Evolutionary conservation across 2,113 vertebrate species (phyloP).

Genomic region (Tachycineta bicolor): DNA sequence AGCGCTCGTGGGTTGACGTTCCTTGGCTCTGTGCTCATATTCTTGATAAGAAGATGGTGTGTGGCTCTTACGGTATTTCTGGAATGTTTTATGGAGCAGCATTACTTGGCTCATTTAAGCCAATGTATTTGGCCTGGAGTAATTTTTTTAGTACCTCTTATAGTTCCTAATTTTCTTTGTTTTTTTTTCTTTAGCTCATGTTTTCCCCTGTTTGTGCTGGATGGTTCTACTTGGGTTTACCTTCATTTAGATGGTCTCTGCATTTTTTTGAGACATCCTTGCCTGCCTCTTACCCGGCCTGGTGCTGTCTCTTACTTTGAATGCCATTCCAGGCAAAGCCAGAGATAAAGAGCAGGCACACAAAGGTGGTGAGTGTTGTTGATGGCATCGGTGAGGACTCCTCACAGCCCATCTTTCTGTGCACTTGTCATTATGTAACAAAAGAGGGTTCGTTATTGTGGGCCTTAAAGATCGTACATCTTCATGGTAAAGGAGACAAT

Average conservation of each 20-base stretch:
- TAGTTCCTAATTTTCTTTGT: neutral
- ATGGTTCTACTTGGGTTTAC: accelerated
- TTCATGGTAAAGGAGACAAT: neutral
- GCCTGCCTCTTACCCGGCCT: too few relatives aligned
- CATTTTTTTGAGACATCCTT: neutral
- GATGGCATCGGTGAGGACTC: neutral
- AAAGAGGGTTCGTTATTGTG: neutral
- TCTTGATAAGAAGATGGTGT: neutral
- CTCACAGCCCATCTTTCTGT: neutral
- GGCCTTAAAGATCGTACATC: neutral
- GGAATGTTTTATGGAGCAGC: neutral
- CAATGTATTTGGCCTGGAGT: neutral
- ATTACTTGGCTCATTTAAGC: neutral
- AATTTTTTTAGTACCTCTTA: neutral
- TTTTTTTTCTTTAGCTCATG: neutral
- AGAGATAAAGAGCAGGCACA: neutral
- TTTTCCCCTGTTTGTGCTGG: neutral
- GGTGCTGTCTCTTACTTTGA: neutral
- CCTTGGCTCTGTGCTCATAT: neutral
- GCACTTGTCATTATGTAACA: accelerated
- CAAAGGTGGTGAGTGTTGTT: neutral
- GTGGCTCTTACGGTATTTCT: neutral
- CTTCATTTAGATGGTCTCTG: neutral
- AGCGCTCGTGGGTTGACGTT: accelerated
- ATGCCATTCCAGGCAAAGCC: neutral